Evolutionary conservation across 2,888 invertebrate species (phyloP).

Genomic region (Dermolepida albohirtum): DNA sequence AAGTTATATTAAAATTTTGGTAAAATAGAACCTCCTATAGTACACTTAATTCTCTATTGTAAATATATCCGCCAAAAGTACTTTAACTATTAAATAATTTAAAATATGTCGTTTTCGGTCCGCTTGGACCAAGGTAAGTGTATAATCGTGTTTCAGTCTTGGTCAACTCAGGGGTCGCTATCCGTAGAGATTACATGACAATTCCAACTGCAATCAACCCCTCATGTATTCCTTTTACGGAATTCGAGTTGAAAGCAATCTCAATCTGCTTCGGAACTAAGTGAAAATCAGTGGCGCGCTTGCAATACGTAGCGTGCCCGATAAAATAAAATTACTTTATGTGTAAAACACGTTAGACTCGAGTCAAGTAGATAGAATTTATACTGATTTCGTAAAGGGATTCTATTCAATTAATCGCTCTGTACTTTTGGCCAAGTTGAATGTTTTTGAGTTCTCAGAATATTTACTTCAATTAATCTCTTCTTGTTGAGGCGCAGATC

Average conservation of each 20-base stretch:
- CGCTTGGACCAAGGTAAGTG: conserved; percentile 25
- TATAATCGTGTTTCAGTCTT: conserved; percentile 39
- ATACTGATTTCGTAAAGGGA: no score
- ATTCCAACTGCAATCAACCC: conserved; percentile 14
- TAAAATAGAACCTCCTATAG: no score
- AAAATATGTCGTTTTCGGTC: neutral
- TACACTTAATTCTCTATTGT: no score
- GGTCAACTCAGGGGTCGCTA: conserved; percentile 11
- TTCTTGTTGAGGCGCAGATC: no score
- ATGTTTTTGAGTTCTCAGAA: no score
- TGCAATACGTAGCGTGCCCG: neutral
- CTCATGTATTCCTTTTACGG: neutral
- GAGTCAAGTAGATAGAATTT: no score
- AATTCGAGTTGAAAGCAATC: conserved; percentile 17
- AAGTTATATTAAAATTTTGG: no score
- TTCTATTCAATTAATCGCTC: no score
- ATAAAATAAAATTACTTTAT: no score
- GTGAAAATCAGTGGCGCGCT: conserved; percentile 1
- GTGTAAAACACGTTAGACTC: no score
- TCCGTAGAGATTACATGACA: conserved; percentile 34
- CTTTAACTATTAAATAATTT: conserved; percentile 10
- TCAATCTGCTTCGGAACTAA: conserved; percentile 34
- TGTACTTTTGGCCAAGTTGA: no score
- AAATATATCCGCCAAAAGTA: neutral
- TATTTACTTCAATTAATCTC: no score